These are phyloP conservation scores for Xiphydria camelus DNA, from an alignment of 2,888 invertebrate genomes.

Conservation along the genomic window DNA sequence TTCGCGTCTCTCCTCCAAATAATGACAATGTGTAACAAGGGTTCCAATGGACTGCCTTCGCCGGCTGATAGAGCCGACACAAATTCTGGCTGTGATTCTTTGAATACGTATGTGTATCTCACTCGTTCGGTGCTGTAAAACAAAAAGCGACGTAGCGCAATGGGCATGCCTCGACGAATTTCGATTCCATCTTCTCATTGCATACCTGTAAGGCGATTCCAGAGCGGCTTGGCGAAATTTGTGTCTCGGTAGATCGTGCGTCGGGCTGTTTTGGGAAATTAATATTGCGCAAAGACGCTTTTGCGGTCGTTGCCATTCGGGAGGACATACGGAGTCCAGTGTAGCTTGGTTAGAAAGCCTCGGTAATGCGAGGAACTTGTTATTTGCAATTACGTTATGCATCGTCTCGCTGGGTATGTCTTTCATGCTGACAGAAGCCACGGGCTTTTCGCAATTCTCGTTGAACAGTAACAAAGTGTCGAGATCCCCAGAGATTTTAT, in stretches of 20 bases:
- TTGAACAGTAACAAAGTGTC: constrained; percentile 88
- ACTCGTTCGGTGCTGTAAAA: constrained; percentile 62
- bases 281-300: constrained; percentile 79
- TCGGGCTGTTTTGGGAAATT: constrained; percentile 69
- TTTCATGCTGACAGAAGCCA: constrained; percentile 85
- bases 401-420: constrained; percentile 88
- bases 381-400: constrained; percentile 84
- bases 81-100: constrained; percentile 82
- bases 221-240: constrained; percentile 74
- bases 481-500: constrained; percentile 73
- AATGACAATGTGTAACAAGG: constrained; percentile 79
- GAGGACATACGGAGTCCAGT: constrained; percentile 85
- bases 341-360: constrained; percentile 88
- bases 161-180: too few species aligned
- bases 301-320: constrained; percentile 78
- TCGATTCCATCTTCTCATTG: too few species aligned
- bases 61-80: constrained; percentile 71
- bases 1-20: constrained; percentile 87
- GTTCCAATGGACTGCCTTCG: constrained; percentile 66
- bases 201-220: constrained; percentile 66
- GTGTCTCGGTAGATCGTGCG: constrained; percentile 67
- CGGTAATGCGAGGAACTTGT: constrained; percentile 86
- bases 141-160: too few species aligned
- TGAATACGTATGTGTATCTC: constrained; percentile 86
- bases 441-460: constrained; percentile 79